Conservation (phyloP, 2,113 vertebrate genomes). For the Rhabdornis inornatus region DNA sequence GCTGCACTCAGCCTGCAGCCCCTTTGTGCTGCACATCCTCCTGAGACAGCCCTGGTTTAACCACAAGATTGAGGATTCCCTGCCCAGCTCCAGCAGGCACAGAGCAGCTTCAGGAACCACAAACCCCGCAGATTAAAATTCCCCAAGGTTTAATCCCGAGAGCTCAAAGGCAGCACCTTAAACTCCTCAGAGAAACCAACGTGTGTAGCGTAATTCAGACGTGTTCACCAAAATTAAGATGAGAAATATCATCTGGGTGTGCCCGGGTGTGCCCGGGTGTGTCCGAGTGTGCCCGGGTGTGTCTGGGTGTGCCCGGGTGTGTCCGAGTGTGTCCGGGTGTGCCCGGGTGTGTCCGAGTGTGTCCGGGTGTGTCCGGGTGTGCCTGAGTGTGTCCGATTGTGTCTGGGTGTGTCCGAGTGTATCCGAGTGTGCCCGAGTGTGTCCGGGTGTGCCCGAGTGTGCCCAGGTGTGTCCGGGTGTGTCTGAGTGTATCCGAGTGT, state of each 20-base stretch:
- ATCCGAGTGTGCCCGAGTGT: too few species aligned
- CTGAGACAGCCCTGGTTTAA: neutral
- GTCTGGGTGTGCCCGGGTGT: too few species aligned
- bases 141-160: neutral
- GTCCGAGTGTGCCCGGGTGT: too few species aligned
- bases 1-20: neutral
- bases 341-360: too few species aligned
- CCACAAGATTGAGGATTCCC: neutral
- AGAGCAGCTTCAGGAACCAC: neutral
- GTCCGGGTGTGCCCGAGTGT: too few species aligned
- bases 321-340: too few species aligned
- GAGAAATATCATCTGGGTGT: neutral
- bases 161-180: neutral
- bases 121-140: fast-evolving
- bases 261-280: too few species aligned
- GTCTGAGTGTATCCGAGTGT: too few species aligned
- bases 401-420: too few species aligned
- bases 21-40: neutral
- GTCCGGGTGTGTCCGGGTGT: too few species aligned
- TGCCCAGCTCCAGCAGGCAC: neutral
- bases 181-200: fast-evolving
- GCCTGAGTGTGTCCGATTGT: too few species aligned
- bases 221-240: neutral
- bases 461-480: too few species aligned
- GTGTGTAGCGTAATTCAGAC: neutral